phyloP scores from a whole-genome alignment of 2,797 vertebrate species.

The Synaphobranchus kaupii region DNA sequence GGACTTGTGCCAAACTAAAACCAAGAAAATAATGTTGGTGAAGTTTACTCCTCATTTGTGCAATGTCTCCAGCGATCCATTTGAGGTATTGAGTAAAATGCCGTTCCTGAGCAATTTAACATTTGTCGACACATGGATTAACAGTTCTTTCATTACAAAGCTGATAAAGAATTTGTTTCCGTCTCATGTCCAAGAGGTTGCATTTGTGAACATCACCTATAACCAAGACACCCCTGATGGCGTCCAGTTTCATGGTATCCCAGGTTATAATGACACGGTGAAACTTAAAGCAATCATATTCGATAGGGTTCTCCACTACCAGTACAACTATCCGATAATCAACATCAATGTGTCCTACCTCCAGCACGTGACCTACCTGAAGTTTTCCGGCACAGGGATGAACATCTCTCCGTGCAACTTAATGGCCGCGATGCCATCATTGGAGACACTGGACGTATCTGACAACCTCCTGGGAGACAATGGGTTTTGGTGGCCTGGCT shows the following conservation, averaged over 20 bases:
- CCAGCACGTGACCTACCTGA: conserved; percentile 55
- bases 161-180: conserved; percentile 53
- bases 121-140: conserved; percentile 58
- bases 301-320: conserved; percentile 57
- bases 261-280: conserved; percentile 47
- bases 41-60: conserved; percentile 56
- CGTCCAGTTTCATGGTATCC: conserved; percentile 46
- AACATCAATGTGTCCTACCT: conserved; percentile 49
- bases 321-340: conserved; percentile 60
- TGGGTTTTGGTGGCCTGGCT: conserved; percentile 63
- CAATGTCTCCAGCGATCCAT: conserved; percentile 45
- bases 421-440: conserved; percentile 53
- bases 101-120: conserved; percentile 50
- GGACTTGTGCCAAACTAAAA: conserved; percentile 56
- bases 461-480: conserved; percentile 60
- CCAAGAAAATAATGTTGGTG: conserved; percentile 44
- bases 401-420: conserved; percentile 64
- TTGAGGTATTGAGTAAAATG: conserved; percentile 51
- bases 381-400: conserved; percentile 64
- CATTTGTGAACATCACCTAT: conserved; percentile 63
- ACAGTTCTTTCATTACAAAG: conserved; percentile 56
- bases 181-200: conserved; percentile 50
- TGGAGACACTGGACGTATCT: conserved; percentile 61
- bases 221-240: conserved; percentile 64
- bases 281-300: conserved; percentile 52